Percentiles rank a stretch among this genome's conserved stretches.
phyloP scores from a whole-genome alignment of 2,113 vertebrate species.

The Brachyistius frenatus region DNA sequence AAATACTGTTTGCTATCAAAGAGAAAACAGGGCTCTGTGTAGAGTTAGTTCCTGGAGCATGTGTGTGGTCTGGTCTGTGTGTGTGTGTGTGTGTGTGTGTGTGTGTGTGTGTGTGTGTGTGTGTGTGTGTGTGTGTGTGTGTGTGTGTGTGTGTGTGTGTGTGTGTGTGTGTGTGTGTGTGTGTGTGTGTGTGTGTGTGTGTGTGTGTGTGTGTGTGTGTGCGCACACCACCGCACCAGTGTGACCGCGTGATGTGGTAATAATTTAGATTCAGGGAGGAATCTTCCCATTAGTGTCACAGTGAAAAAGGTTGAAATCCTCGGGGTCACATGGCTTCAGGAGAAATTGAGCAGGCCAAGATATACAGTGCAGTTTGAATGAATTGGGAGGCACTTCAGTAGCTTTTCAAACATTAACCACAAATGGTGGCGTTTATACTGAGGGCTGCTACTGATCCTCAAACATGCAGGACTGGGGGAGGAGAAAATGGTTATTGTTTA shows the following conservation, averaged over 20 bases:
- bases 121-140: conserved; percentile 2
- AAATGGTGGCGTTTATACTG: conserved; percentile 63
- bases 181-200: neutral
- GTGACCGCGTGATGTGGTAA: conserved; percentile 48
- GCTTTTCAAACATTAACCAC: conserved; percentile 74
- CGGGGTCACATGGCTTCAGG: conserved; percentile 41
- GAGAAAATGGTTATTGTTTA: conserved; percentile 75
- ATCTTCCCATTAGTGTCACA: conserved; percentile 73
- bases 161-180: conserved; percentile 26
- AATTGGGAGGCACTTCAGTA: conserved; percentile 72
- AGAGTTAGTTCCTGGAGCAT: conserved; percentile 10
- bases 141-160: neutral
- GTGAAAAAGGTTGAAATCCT: conserved; percentile 57
- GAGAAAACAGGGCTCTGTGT: conserved; percentile 1
- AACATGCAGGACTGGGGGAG: conserved; percentile 55
- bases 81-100: neutral
- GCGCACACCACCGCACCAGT: neutral
- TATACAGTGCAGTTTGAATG: conserved; percentile 58
- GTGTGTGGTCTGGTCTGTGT: conserved; percentile 43
- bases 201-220: neutral
- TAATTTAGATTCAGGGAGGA: conserved; percentile 60
- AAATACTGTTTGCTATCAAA: conserved; percentile 38
- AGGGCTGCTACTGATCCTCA: conserved; percentile 53
- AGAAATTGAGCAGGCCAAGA: conserved; percentile 45
- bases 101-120: neutral